A percentile compares a stretch with the other conserved stretches of the same genome.
Conservation (phyloP, 2,888 invertebrate genomes). For the Caprella mutica region DNA sequence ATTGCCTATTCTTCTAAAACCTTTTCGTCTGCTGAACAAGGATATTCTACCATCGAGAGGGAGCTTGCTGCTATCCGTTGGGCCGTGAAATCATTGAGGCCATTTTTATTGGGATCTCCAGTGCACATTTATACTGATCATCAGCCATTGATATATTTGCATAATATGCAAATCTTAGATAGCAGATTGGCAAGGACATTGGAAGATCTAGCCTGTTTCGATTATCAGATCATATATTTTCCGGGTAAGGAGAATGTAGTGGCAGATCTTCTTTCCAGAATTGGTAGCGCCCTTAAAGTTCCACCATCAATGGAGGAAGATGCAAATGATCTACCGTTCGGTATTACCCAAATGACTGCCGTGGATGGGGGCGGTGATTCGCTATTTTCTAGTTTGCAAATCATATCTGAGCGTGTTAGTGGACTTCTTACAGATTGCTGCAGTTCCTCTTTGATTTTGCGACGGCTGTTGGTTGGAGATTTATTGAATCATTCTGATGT, state of each 20-base stretch:
- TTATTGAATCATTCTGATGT: too few relatives aligned
- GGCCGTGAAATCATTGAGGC: background rate
- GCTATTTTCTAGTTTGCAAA: too few relatives aligned
- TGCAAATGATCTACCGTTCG: too few relatives aligned
- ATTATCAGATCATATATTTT: background rate
- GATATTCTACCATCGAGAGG: background rate
- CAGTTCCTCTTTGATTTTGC: too few relatives aligned
- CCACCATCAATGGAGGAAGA: too few relatives aligned
- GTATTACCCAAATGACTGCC: too few relatives aligned
- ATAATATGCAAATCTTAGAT: background rate
- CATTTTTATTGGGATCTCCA: background rate
- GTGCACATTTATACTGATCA: background rate
- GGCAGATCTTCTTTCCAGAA: background rate
- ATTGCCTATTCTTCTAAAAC: background rate
- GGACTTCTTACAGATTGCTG: too few relatives aligned
- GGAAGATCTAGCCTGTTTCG: background rate
- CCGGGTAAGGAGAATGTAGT: background rate
- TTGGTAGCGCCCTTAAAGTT: too few relatives aligned
- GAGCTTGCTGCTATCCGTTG: background rate
- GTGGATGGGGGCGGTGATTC: too few relatives aligned
- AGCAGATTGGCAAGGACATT: background rate
- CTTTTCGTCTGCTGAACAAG: background rate
- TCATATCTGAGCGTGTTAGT: too few relatives aligned
- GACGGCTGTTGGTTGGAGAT: too few relatives aligned
- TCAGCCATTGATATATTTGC: background rate